These are phyloP conservation scores for Engystomops pustulosus DNA, from an alignment of 2,113 vertebrate species.

Conservation along the genomic window DNA sequence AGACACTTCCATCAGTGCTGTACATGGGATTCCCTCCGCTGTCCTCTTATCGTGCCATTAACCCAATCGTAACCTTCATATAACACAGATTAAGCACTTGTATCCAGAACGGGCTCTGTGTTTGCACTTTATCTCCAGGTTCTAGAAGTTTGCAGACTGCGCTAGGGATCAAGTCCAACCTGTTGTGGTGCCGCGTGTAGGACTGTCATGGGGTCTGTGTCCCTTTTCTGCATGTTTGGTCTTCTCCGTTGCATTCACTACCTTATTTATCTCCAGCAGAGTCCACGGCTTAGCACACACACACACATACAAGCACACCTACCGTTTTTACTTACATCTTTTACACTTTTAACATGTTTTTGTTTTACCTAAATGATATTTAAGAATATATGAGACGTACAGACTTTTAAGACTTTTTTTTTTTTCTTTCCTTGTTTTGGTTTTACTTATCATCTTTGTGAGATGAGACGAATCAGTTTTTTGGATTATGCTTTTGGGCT, in stretches of 20 bases:
- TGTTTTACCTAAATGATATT: conserved; percentile 65
- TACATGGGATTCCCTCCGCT: not conserved
- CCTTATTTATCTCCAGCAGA: conserved; percentile 23
- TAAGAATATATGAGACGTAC: conserved; percentile 65
- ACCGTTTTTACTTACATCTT: conserved; percentile 67
- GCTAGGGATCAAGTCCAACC: conserved; percentile 1
- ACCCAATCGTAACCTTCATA: not conserved
- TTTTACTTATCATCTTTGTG: conserved; percentile 68
- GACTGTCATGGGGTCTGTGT: conserved; percentile 56
- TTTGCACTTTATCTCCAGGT: conserved; percentile 38
- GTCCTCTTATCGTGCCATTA: not conserved
- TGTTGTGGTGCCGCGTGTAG: not conserved
- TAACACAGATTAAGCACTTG: conserved; percentile 38
- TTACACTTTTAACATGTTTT: conserved; percentile 65
- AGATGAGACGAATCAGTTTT: conserved; percentile 66
- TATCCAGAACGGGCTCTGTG: not conserved
- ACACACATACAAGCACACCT: conserved; percentile 64
- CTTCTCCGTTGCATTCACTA: conserved; percentile 11
- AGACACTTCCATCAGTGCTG: conserved; percentile 53
- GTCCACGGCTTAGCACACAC: conserved; percentile 47
- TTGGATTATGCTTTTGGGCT: not conserved
- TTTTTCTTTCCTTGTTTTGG: not conserved
- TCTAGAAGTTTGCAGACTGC: not conserved
- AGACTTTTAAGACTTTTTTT: not conserved
- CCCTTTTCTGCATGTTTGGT: conserved; percentile 32